phyloP scores from a whole-genome alignment of 2,113 vertebrate genomes.

The Monopterus albus region DNA sequence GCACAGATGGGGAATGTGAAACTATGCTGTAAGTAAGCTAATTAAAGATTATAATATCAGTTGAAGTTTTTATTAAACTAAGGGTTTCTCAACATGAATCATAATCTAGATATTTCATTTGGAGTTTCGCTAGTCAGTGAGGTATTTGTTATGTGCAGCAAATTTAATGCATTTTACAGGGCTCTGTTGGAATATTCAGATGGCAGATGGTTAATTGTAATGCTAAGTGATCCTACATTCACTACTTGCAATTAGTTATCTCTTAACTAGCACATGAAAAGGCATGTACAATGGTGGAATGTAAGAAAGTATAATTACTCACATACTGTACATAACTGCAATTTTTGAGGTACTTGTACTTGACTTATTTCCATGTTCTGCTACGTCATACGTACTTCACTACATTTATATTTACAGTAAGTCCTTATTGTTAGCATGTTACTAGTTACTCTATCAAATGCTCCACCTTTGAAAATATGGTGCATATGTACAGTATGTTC shows the following conservation, averaged over 20 bases:
- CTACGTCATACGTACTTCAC: neutral
- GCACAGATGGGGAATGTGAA: constrained; percentile 41
- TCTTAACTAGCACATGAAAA: neutral
- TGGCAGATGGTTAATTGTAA: constrained; percentile 9
- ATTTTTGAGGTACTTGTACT: neutral
- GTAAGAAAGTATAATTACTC: neutral
- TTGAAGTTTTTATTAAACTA: neutral
- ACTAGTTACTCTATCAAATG: too few relatives aligned
- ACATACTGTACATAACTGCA: too few relatives aligned
- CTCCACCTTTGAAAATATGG: neutral
- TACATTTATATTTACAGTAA: neutral
- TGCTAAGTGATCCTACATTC: neutral
- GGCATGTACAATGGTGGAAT: neutral
- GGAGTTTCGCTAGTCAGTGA: neutral
- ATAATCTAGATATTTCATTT: constrained; percentile 10
- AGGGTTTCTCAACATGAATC: constrained; percentile 22
- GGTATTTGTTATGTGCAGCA: constrained; percentile 15
- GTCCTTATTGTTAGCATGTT: too few relatives aligned
- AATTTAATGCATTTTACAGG: neutral
- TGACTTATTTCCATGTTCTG: neutral
- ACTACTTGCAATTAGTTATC: neutral
- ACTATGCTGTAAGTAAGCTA: constrained; percentile 10
- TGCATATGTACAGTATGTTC: neutral
- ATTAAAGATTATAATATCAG: constrained; percentile 16
- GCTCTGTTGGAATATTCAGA: constrained; percentile 7